A percentile compares a stretch with the other conserved stretches of the same genome.
phyloP scores from a whole-genome alignment of 2,113 vertebrate species.

The Holacanthus passer region DNA sequence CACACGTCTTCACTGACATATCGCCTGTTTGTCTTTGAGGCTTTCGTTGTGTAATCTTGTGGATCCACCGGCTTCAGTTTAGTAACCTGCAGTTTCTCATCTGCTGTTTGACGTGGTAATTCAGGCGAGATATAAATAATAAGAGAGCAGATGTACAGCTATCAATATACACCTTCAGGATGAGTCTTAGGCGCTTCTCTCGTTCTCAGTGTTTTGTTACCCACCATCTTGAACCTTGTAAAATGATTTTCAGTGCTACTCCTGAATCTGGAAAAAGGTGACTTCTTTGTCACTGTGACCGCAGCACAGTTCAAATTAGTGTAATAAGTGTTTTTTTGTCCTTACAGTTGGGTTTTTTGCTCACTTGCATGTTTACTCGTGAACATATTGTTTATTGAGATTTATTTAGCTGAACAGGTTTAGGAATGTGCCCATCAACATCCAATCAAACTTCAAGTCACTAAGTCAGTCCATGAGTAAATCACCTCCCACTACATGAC shows the following conservation, averaged over 20 bases:
- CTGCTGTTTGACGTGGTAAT: neutral
- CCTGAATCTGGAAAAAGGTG: slow-evolving; percentile 6
- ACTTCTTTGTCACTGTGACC: slow-evolving; percentile 19
- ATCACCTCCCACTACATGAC: neutral
- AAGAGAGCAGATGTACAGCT: neutral
- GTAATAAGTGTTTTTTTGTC: neutral
- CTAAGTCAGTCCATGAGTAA: neutral
- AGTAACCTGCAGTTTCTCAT: slow-evolving; percentile 22
- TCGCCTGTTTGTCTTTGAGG: slow-evolving; percentile 19
- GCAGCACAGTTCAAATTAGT: slow-evolving; percentile 18
- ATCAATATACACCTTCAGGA: neutral
- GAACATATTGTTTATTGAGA: neutral
- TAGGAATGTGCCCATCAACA: neutral
- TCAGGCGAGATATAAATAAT: slow-evolving; percentile 2
- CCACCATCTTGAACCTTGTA: neutral
- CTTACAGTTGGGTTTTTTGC: neutral
- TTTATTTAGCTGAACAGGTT: neutral
- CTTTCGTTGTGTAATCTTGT: slow-evolving; percentile 29
- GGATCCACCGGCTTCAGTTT: slow-evolving; percentile 17
- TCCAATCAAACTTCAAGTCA: neutral
- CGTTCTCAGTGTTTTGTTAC: neutral
- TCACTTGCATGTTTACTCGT: neutral
- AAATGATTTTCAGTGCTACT: slow-evolving; percentile 1
- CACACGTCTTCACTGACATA: slow-evolving; percentile 23
- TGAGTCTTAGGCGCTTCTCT: neutral